These are phyloP conservation scores for Diorhabda carinulata DNA, from an alignment of 1,140 invertebrate genomes.

Conservation along the genomic window DNA sequence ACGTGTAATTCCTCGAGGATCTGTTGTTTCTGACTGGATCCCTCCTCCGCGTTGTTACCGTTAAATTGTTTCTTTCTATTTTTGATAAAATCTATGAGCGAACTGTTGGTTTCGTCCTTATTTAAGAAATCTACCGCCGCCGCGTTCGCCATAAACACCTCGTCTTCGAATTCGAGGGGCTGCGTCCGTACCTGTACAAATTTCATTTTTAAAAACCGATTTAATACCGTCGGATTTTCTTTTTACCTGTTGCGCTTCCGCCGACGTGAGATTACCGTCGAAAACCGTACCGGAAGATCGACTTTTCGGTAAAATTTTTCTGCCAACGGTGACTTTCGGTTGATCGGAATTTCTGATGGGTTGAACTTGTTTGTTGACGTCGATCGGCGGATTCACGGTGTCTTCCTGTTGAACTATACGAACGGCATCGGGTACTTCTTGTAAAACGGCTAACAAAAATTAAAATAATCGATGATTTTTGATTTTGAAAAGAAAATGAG, in stretches of 20 bases:
- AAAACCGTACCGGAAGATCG: conserved; percentile 47
- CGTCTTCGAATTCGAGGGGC: conserved; percentile 47
- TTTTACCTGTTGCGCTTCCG: conserved; percentile 52
- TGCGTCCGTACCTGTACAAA: conserved; percentile 50
- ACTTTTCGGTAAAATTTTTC: conserved; percentile 55
- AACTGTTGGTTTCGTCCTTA: conserved; percentile 45
- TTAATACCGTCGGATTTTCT: not conserved
- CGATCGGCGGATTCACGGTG: conserved; percentile 28
- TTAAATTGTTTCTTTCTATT: conserved; percentile 43
- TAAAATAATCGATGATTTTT: no score
- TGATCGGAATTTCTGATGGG: conserved; percentile 8
- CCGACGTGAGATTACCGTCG: conserved; percentile 49
- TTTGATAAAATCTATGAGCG: conserved; percentile 46
- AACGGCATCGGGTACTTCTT: conserved; percentile 56
- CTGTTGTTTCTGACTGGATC: conserved; percentile 69
- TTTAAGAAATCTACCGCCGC: conserved; percentile 42
- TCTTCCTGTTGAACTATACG: conserved; percentile 46
- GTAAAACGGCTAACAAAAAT: conserved; percentile 44
- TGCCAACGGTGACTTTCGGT: conserved; percentile 24
- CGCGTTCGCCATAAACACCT: conserved; percentile 37
- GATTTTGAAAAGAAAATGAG: no score
- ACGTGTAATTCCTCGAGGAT: conserved; percentile 75
- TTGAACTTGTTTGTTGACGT: conserved; percentile 30
- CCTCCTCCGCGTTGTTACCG: conserved; percentile 55
- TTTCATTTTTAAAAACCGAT: not conserved